Percentiles rank a stretch among this genome's conserved stretches.
phyloP scores from a whole-genome alignment of 2,888 invertebrate species.

The Beris morrisii region DNA sequence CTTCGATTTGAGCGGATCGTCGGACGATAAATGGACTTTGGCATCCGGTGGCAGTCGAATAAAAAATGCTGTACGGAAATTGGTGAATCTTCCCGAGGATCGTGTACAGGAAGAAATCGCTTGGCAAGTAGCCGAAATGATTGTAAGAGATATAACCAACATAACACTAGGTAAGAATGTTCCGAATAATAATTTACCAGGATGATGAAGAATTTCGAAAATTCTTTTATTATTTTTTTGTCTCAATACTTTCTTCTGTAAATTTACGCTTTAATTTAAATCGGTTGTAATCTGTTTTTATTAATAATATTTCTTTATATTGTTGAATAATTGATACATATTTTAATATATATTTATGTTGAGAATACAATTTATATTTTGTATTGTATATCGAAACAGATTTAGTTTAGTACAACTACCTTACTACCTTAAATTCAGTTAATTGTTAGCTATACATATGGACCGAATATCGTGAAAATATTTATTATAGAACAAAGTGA shows the following conservation, averaged over 20 bases:
- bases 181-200: not conserved
- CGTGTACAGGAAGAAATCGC: slow-evolving; percentile 95
- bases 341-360: not conserved
- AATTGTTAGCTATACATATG: not conserved
- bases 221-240: too few species aligned
- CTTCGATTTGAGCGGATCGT: slow-evolving; percentile 77
- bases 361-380: not conserved
- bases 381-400: not conserved
- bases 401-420: not conserved
- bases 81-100: slow-evolving; percentile 81
- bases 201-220: not conserved
- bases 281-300: too few species aligned
- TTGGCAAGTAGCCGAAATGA: slow-evolving; percentile 96
- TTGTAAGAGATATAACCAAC: slow-evolving; percentile 90
- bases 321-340: slow-evolving; percentile 2
- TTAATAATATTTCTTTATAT: not conserved
- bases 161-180: slow-evolving; percentile 68
- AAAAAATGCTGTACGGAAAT: slow-evolving; percentile 69
- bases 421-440: not conserved
- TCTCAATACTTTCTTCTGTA: too few species aligned
- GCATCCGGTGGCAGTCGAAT: slow-evolving; percentile 51
- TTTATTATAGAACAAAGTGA: slow-evolving; percentile 5
- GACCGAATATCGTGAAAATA: slow-evolving; percentile 3
- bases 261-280: too few species aligned
- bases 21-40: slow-evolving; percentile 50